These are phyloP conservation scores for Stegastes partitus DNA, from an alignment of 2,113 vertebrate species.

Conservation along the genomic window DNA sequence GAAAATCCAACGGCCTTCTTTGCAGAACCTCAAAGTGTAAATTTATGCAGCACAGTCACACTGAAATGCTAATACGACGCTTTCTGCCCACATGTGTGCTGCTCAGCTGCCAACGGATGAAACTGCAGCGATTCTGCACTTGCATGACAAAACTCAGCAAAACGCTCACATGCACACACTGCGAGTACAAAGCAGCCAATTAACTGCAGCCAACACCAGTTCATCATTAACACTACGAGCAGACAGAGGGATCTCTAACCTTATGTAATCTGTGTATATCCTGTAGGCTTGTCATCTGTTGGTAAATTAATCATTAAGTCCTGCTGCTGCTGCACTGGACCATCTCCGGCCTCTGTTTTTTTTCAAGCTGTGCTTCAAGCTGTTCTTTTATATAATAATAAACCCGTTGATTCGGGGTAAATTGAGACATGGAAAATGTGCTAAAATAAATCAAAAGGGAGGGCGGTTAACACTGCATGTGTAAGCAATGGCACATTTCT, in stretches of 20 bases:
- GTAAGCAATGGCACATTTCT: too few relatives aligned
- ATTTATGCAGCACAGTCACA: neutral
- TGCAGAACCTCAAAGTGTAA: neutral
- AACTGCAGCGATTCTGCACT: neutral
- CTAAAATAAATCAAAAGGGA: neutral
- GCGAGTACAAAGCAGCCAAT: conserved; percentile 43
- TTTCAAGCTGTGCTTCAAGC: conserved; percentile 68
- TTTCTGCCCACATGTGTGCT: conserved; percentile 9
- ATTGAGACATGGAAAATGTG: conserved; percentile 10
- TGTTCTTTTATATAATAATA: conserved; percentile 60
- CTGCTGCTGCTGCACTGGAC: conserved; percentile 61
- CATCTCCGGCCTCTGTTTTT: conserved; percentile 49
- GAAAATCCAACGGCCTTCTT: neutral
- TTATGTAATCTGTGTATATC: conserved; percentile 71
- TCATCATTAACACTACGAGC: conserved; percentile 52
- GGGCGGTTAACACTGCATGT: neutral
- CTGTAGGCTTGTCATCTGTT: conserved; percentile 73
- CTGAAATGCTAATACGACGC: conserved; percentile 34
- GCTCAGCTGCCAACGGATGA: neutral
- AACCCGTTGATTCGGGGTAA: conserved; percentile 7
- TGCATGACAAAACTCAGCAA: conserved; percentile 21
- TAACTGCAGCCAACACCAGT: conserved; percentile 45
- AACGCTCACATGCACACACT: conserved; percentile 5
- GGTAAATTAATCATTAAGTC: conserved; percentile 77
- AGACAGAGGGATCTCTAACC: conserved; percentile 56